phyloP scores from a whole-genome alignment of 2,113 vertebrate species.

The Cinclus mexicanus region DNA sequence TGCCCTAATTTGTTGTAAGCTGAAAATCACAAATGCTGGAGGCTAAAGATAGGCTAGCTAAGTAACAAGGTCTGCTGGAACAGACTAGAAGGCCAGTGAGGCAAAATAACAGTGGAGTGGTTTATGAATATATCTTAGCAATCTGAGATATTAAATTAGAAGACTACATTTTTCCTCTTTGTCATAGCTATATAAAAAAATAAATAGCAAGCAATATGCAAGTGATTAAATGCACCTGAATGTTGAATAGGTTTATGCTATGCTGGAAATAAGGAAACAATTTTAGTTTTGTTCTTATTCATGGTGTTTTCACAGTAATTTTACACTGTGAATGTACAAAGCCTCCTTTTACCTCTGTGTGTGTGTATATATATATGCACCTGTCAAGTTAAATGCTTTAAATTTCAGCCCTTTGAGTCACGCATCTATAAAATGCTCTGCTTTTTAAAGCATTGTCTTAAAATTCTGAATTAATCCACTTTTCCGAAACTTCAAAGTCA shows the following conservation, averaged over 20 bases:
- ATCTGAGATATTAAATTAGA: neutral
- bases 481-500: constrained; percentile 20
- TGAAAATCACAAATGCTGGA: neutral
- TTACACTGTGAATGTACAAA: neutral
- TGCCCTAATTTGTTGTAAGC: constrained; percentile 42
- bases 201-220: neutral
- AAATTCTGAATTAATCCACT: constrained; percentile 41
- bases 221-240: neutral
- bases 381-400: constrained; percentile 10
- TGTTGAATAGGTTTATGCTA: neutral
- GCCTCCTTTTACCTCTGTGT: neutral
- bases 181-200: neutral
- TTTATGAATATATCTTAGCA: neutral
- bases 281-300: neutral
- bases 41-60: neutral
- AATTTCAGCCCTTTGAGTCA: constrained; percentile 25
- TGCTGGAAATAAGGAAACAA: neutral
- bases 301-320: neutral
- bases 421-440: neutral
- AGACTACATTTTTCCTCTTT: neutral
- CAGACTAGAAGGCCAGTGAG: neutral
- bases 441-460: constrained; percentile 31
- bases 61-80: neutral
- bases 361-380: neutral
- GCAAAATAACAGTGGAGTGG: neutral